phyloP scores from a whole-genome alignment of 1,140 invertebrate genomes.

The Cepaea nemoralis region DNA sequence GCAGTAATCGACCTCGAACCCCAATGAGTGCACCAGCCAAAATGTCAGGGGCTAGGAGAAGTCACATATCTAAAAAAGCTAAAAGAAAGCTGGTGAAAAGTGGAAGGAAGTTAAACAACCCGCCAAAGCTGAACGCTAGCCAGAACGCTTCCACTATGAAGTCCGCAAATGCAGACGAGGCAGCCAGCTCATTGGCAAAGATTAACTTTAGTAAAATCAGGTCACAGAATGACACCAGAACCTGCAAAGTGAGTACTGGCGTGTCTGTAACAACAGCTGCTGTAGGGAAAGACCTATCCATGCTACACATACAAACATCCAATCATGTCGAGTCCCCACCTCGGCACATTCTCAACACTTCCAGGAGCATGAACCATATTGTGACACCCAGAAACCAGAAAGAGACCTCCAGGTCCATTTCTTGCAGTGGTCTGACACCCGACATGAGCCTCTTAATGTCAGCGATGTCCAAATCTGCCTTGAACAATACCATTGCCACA shows the following conservation, averaged over 20 bases:
- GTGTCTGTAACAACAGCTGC: background rate
- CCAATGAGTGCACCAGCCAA: constrained; percentile 43
- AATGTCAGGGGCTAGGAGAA: background rate
- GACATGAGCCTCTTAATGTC: constrained; percentile 13
- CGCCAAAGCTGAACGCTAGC: background rate
- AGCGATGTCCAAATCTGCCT: background rate
- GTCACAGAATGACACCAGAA: no score
- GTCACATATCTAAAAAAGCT: constrained; percentile 9
- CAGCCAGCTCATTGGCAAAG: background rate
- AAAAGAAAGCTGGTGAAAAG: constrained; percentile 2
- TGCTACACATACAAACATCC: background rate
- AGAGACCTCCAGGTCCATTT: background rate
- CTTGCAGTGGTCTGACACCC: constrained; percentile 35
- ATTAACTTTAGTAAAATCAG: background rate
- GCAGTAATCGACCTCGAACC: background rate
- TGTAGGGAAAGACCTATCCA: background rate
- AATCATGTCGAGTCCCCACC: background rate
- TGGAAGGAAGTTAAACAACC: background rate
- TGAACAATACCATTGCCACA: background rate
- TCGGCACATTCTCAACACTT: constrained; percentile 26
- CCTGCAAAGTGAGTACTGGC: background rate
- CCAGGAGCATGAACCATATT: constrained; percentile 38
- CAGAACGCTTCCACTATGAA: background rate
- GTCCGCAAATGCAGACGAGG: background rate
- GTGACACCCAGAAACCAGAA: constrained; percentile 32